phyloP scores from a whole-genome alignment of 1,140 invertebrate genomes.

The Sminthurinus signatus region DNA sequence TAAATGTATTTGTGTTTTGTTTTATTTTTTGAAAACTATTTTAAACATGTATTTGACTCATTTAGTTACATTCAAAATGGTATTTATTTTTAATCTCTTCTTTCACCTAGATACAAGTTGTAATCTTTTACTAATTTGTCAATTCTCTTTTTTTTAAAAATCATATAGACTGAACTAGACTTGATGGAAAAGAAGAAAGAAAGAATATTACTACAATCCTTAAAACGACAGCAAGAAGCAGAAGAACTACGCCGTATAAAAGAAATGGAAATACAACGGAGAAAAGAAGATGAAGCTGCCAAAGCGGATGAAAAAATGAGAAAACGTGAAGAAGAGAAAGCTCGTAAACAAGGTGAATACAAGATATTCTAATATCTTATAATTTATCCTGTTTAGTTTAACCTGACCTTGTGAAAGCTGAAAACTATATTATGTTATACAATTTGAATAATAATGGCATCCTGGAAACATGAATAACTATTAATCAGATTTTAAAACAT shows the following conservation, averaged over 20 bases:
- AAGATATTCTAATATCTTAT: constrained; percentile 84
- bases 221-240: constrained; percentile 78
- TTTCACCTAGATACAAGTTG: too few relatives aligned
- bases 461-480: too few relatives aligned
- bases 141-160: too few relatives aligned
- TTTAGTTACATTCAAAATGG: too few relatives aligned
- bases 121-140: too few relatives aligned
- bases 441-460: too few relatives aligned
- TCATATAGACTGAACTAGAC: constrained; percentile 66
- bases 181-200: constrained; percentile 89
- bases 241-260: constrained; percentile 77
- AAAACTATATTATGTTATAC: too few relatives aligned
- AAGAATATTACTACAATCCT: constrained; percentile 73
- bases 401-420: too few relatives aligned
- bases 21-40: background rate
- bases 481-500: too few relatives aligned
- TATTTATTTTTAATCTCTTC: too few relatives aligned
- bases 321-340: constrained; percentile 86
- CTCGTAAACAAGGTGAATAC: constrained; percentile 72
- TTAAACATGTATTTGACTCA: background rate
- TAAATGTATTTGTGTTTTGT: too few relatives aligned
- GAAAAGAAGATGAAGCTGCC: constrained; percentile 67
- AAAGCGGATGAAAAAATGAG: constrained; percentile 76
- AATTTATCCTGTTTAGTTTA: too few relatives aligned
- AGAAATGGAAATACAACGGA: constrained; percentile 73